Conservation (phyloP, 2,797 vertebrate genomes). For the Eulemur mongoz region DNA sequence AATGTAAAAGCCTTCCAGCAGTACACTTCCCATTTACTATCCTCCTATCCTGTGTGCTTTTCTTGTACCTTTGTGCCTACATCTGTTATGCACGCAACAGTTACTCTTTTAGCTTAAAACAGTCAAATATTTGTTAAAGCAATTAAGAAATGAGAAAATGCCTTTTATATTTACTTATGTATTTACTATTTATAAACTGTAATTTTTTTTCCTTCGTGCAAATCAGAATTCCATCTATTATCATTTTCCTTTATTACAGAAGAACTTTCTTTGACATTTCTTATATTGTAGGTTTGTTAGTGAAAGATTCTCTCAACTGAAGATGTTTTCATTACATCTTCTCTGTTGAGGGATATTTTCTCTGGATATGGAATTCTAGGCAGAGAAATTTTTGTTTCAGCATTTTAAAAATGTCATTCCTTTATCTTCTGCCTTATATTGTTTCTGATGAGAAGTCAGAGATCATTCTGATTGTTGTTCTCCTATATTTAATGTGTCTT, state of each 20-base stretch:
- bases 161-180: neutral
- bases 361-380: constrained; percentile 2
- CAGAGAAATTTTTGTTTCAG: neutral
- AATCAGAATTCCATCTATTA: neutral
- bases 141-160: neutral
- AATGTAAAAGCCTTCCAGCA: neutral
- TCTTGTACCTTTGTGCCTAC: neutral
- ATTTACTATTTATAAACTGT: neutral
- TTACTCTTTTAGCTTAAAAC: neutral
- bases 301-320: neutral
- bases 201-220: neutral
- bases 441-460: neutral
- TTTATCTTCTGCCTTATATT: neutral
- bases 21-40: neutral
- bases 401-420: neutral
- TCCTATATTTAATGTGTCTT: neutral
- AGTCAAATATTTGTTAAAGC: neutral
- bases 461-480: neutral
- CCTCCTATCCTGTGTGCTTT: neutral
- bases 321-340: neutral
- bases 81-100: neutral
- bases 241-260: constrained; percentile 3
- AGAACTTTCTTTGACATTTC: constrained; percentile 16
- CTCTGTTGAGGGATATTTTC: neutral
- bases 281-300: neutral